phyloP scores from a whole-genome alignment of 2,888 invertebrate genomes.

The Artemia sp. region DNA sequence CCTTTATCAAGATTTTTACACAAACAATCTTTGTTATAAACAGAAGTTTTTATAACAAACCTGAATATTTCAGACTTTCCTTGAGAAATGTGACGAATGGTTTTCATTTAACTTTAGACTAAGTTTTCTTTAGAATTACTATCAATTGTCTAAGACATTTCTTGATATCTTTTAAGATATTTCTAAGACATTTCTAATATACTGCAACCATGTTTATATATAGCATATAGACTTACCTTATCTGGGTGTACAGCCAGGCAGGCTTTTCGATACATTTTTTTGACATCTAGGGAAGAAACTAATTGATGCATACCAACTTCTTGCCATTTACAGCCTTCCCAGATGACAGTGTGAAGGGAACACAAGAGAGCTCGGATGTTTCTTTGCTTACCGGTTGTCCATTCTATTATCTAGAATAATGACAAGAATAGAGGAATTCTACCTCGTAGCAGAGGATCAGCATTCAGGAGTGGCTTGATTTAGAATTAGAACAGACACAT shows the following conservation, averaged over 20 bases:
- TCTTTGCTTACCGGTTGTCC: conserved; percentile 83
- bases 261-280: conserved; percentile 84
- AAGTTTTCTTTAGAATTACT: background rate
- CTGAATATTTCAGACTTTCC: too few relatives aligned
- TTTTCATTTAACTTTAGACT: background rate
- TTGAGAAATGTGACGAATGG: too few relatives aligned
- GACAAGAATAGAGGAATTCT: conserved; percentile 14
- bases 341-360: conserved; percentile 78
- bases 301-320: conserved; percentile 87
- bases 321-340: conserved; percentile 83
- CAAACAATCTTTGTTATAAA: too few relatives aligned
- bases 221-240: conserved; percentile 47
- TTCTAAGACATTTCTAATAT: conserved; percentile 3
- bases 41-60: too few relatives aligned
- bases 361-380: conserved; percentile 90
- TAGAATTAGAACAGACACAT: too few relatives aligned
- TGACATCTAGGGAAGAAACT: conserved; percentile 78
- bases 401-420: conserved; percentile 43
- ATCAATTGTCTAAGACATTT: background rate
- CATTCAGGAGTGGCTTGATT: too few relatives aligned
- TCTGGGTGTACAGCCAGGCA: conserved; percentile 96
- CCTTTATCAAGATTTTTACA: too few relatives aligned
- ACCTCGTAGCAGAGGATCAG: too few relatives aligned
- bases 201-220: conserved; percentile 21
- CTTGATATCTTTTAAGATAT: background rate